These are phyloP conservation scores for Heliconius cydno DNA, from an alignment of 2,888 invertebrate species.

Conservation along the genomic window DNA sequence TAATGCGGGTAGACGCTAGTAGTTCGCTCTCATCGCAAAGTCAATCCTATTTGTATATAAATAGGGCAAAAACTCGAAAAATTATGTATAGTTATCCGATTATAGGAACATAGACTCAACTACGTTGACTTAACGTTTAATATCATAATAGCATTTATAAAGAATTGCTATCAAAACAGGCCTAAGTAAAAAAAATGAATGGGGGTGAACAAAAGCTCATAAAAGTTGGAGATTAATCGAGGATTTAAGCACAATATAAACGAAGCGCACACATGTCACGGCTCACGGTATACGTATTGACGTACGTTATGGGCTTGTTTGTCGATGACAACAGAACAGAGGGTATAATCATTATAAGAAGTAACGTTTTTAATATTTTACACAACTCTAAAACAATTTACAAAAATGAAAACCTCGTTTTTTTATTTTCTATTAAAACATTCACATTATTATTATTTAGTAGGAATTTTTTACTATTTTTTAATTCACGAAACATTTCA, in stretches of 20 bases:
- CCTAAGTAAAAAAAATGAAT: constrained; percentile 64
- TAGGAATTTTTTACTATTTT: neutral
- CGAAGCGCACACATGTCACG: constrained; percentile 71
- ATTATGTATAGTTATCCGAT: neutral
- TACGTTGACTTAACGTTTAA: constrained; percentile 45
- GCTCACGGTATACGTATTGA: constrained; percentile 53
- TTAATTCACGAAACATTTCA: neutral
- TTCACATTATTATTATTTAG: too few species aligned
- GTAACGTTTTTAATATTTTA: neutral
- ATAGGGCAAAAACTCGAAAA: constrained; percentile 46
- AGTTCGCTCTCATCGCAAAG: constrained; percentile 45
- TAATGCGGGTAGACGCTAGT: constrained; percentile 61
- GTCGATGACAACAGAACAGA: constrained; percentile 55
- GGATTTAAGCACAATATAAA: constrained; percentile 79
- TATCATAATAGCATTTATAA: constrained; percentile 45
- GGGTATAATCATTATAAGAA: constrained; percentile 2
- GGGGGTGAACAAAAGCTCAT: constrained; percentile 80
- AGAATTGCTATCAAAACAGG: constrained; percentile 61
- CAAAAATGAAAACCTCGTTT: too few species aligned
- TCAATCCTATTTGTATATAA: constrained; percentile 48
- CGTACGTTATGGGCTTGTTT: constrained; percentile 60
- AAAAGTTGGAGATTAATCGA: constrained; percentile 82
- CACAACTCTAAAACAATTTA: neutral
- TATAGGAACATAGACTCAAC: constrained; percentile 34
- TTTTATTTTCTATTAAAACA: too few species aligned